A percentile compares a stretch with the other conserved stretches of the same genome.
phyloP scores from a whole-genome alignment of 2,888 invertebrate species.

The Drosophila kambysellisi region DNA sequence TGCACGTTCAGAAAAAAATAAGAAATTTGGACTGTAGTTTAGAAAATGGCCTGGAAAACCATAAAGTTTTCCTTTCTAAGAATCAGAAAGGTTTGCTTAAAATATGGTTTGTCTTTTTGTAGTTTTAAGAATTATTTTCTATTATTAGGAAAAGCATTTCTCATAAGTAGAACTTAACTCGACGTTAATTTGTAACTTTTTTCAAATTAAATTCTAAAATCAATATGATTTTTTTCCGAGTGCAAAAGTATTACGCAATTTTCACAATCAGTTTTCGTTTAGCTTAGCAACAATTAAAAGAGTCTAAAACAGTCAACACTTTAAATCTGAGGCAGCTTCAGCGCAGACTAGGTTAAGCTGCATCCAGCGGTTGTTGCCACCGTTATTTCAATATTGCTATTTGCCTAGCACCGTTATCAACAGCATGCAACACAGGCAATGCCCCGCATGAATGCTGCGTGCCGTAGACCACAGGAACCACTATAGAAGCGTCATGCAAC shows the following conservation, averaged over 20 bases:
- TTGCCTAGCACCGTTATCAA: background rate
- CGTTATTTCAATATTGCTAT: background rate
- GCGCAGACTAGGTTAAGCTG: background rate
- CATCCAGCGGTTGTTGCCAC: background rate
- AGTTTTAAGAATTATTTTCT: background rate
- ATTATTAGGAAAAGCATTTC: background rate
- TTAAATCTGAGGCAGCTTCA: background rate
- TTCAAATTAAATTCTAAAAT: too few species aligned
- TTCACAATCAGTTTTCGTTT: background rate
- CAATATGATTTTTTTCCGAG: background rate
- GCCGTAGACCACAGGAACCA: conserved; percentile 41
- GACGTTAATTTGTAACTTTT: too few species aligned
- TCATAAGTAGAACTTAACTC: background rate
- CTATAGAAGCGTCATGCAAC: conserved; percentile 31
- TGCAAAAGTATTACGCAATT: background rate
- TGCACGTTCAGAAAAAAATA: background rate
- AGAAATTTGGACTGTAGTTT: background rate
- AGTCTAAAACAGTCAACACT: background rate
- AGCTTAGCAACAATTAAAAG: background rate
- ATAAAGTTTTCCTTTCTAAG: background rate
- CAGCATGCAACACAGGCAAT: background rate
- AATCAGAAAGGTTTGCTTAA: background rate
- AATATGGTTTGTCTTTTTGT: too few species aligned
- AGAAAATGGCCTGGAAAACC: background rate
- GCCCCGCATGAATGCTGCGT: conserved; percentile 11